Evolutionary conservation across 2,797 vertebrate genomes (phyloP).

Genomic region (Spatula clypeata): DNA sequence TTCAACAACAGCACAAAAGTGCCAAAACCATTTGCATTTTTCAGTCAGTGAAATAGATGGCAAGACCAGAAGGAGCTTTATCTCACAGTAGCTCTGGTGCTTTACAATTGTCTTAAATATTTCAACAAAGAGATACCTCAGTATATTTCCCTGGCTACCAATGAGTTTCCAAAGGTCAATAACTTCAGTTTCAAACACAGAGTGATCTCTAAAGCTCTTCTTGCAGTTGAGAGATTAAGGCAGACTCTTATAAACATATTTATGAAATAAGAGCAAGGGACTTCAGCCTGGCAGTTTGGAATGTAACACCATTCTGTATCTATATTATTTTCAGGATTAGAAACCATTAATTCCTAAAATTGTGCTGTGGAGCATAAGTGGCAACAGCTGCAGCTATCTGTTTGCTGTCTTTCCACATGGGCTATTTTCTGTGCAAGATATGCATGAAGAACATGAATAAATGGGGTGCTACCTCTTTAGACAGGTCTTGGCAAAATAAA

Average conservation of each 20-base stretch:
- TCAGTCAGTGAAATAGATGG: conserved; percentile 49
- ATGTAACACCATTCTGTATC: conserved; percentile 48
- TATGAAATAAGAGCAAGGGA: conserved; percentile 68
- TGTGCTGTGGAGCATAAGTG: conserved; percentile 81
- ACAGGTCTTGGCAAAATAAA: conserved; percentile 43
- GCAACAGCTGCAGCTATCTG: conserved; percentile 78
- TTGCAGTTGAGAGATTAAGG: conserved; percentile 25
- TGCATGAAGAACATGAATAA: conserved; percentile 46
- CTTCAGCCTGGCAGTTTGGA: conserved; percentile 50
- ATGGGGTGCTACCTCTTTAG: conserved; percentile 13
- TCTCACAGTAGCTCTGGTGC: conserved; percentile 35
- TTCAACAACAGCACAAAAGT: conserved; percentile 51
- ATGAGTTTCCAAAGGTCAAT: conserved; percentile 39
- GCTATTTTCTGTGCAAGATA: conserved; percentile 68
- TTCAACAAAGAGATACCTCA: conserved; percentile 52
- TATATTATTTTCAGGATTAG: conserved; percentile 79
- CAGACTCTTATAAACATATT: conserved; percentile 66
- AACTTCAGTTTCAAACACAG: conserved; percentile 42
- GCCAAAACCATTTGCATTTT: conserved; percentile 64
- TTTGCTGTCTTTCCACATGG: conserved; percentile 77
- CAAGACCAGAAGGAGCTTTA: conserved; percentile 58
- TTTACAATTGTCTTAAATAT: conserved; percentile 64
- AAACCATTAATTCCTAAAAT: conserved; percentile 80
- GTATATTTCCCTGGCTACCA: conserved; percentile 41
- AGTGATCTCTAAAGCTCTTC: conserved; percentile 30